These are phyloP conservation scores for crab-eating macaque (Macaca fascicularis) DNA, from an alignment of 2,113 vertebrate genomes.

Conservation along the genomic window T2T-MFA8v1.1 NC_088381.1:166394501-166395000, in stretches of 20 bases:
- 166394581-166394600: fast-evolving
- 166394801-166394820: not conserved
- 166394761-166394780: not conserved
- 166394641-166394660: not conserved
- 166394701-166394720: not conserved
- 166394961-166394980: not conserved
- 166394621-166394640: not conserved
- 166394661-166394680: not conserved
- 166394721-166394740: not conserved
- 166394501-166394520: not conserved
- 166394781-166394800: not conserved
- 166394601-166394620: not conserved
- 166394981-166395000: not conserved
- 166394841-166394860: not conserved
- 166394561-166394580: fast-evolving
- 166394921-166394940: not conserved
- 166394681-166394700: not conserved
- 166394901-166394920: not conserved
- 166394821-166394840: not conserved
- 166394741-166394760: not conserved
- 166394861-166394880: not conserved
- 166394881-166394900: not conserved
- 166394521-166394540: not conserved
- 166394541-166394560: not conserved
- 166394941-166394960: not conserved